Base-by-base conservation (phyloP, 2,113 vertebrate genomes). In the zebrafish (Danio rerio) region DNA sequence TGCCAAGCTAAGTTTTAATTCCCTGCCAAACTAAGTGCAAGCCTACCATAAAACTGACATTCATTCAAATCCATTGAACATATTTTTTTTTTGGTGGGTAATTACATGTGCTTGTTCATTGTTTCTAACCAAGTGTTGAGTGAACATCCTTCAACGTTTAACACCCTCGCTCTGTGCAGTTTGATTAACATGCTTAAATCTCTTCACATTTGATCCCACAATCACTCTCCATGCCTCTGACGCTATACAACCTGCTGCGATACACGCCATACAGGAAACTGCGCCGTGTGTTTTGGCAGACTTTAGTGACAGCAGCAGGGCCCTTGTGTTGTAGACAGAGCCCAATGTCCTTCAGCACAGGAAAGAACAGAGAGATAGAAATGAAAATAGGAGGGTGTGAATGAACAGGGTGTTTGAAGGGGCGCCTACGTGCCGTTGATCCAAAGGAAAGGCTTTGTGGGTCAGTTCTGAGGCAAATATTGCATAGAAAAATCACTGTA, bases 271-370 rank as follows among this genome's bases (percentile, higher is more conserved):
- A 82, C 84, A 89, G 91, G 88, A 91, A 91, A 88, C 85, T 5
- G 40, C 81, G 89, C 89, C 31, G 16, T 89, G 80, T 90, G 88
- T 87, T 84, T 90, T 92, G 90, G 88, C 90, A 89, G 80, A 58
- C 66, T 13, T 59, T 75, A 82, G 13, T 56, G 80, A 68, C 77
- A 62, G 81, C 81, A 71, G 82, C 82, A 88, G 87, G 86, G 80
- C 82, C n/a, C 86, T 59, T 66, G 76, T 87, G 83, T 86, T 80
- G 85, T 86, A 90, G 89, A 83, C 63, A 63, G 45, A 49, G 52
- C 63, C 77, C 55, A 69, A 16, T 68, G 65, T 71, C 70, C 55
- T 56, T 80, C 77, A 81, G 58, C 85, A 83, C 77, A 81, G 85
- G 85, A 81, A 83, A 47, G 31, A 47, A 45, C 47, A 10, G 61